Conservation (phyloP, 2,113 vertebrate species). For the Ardeotis arabs region DNA sequence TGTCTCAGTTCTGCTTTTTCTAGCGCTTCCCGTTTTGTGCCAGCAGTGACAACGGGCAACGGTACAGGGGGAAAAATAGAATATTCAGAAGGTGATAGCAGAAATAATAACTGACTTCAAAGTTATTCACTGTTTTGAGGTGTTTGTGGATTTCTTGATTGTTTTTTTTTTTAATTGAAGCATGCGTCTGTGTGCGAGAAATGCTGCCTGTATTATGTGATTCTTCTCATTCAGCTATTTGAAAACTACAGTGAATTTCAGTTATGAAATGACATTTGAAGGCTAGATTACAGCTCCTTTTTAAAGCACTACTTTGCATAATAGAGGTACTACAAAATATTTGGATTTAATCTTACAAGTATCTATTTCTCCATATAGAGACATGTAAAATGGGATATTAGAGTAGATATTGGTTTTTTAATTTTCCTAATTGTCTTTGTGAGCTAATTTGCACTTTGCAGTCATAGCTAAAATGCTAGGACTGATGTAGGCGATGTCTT, state of each 20-base stretch:
- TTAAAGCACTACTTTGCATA: background rate
- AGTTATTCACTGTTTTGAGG: slow-evolving; percentile 1
- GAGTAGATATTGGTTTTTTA: background rate
- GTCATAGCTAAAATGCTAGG: background rate
- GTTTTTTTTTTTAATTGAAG: background rate
- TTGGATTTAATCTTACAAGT: background rate
- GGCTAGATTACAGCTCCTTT: background rate
- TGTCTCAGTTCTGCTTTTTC: slow-evolving; percentile 46
- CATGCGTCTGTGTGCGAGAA: background rate
- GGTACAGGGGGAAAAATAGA: background rate
- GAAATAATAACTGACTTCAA: background rate
- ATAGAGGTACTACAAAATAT: background rate
- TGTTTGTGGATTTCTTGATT: background rate
- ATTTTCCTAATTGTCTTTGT: background rate
- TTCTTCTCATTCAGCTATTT: background rate
- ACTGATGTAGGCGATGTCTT: background rate
- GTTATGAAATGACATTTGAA: background rate
- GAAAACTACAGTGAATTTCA: background rate
- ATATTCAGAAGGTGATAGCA: background rate
- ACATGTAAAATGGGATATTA: background rate
- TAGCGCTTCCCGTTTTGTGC: background rate
- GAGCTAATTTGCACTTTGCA: background rate
- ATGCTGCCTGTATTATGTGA: background rate
- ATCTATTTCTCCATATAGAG: background rate
- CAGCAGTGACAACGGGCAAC: background rate